Evolutionary conservation across 2,888 invertebrate species (phyloP).

Genomic region (Dasypogon diadema): DNA sequence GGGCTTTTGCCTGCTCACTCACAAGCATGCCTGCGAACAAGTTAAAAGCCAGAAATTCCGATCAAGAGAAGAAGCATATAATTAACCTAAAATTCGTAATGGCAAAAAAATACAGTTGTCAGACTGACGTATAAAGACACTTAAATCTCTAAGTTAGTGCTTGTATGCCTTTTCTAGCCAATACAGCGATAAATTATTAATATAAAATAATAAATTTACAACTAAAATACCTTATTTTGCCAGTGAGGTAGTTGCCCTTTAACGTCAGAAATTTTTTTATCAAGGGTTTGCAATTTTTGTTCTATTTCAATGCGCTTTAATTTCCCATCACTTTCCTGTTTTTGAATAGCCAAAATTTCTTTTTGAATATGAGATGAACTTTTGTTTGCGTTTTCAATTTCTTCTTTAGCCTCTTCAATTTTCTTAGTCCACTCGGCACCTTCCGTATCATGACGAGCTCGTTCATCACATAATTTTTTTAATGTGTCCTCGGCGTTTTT

Average conservation of each 20-base stretch:
- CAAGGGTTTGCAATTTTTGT: slow-evolving; percentile 75
- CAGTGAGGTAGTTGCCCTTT: slow-evolving; percentile 72
- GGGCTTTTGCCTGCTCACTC: no score
- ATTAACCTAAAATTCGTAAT: no score
- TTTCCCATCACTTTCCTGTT: slow-evolving; percentile 77
- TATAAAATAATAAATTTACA: no score
- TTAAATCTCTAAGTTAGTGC: no score
- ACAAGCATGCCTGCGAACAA: no score
- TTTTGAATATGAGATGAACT: slow-evolving; percentile 74
- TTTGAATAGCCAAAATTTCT: slow-evolving; percentile 74
- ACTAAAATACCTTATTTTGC: slow-evolving; percentile 71
- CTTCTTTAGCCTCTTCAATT: slow-evolving; percentile 72
- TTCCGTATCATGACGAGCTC: slow-evolving; percentile 73
- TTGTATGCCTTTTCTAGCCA: no score
- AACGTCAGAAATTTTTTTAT: slow-evolving; percentile 73
- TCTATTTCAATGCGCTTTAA: slow-evolving; percentile 80
- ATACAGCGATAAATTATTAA: no score
- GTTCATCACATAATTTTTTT: slow-evolving; percentile 71
- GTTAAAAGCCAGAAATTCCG: no score
- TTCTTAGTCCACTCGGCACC: slow-evolving; percentile 71
- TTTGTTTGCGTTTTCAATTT: slow-evolving; percentile 72
- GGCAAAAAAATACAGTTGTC: no score
- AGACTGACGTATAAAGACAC: no score
- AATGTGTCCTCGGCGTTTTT: slow-evolving; percentile 77
- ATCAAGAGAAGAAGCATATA: no score